Evolutionary conservation across 2,113 vertebrate genomes (phyloP), one percentile per base, ranked within the genome.

Genomic region (Scytalopus superciliaris): DNA sequence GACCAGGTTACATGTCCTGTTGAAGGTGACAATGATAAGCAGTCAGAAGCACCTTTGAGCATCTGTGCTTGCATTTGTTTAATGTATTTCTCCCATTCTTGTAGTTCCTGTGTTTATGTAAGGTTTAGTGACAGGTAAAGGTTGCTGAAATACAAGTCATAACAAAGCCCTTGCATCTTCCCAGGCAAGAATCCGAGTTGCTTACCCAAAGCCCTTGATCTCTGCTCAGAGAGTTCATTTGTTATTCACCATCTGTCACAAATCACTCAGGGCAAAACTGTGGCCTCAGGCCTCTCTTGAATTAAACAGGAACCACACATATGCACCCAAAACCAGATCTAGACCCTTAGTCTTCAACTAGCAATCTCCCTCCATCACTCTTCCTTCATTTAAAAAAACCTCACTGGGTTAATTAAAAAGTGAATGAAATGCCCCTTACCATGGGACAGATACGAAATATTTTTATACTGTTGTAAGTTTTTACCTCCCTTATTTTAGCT

Each of bases 191-290:
- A 89, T 66, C 39, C 1, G 14, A 77, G 24, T 69, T 82, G 42
- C 23, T 85, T 89, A 75, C 66, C 17, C 84, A 90, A 89, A 89
- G 89, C 27, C 37, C 63, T 94, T 28, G 75, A 79, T 57, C 79
- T 96, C 59, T 7, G 2, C 64, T 92, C 84, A 93, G 39, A 66
- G 44, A 44, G 22, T 40, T 44, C 91, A 52, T 28, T 60, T 92
- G 56, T 55, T 72, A 76, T 73, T 75, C 49, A 60, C 89, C 69
- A 30, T 88, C 91, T 94, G 84, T 79, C 93, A 96, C 88, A 88
- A 95, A 87, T 63, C 62, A 85, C 79, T 84, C 24, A 24, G 39
- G 53, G 60, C 35, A 76, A 94, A 92, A 91, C 72, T 24, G 14
- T 77, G 39, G 76, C 88, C 76, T 90, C 59, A 55, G 68, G 63